Base-by-base conservation (phyloP, 2,113 vertebrate species). In the Nibea coibor region DNA sequence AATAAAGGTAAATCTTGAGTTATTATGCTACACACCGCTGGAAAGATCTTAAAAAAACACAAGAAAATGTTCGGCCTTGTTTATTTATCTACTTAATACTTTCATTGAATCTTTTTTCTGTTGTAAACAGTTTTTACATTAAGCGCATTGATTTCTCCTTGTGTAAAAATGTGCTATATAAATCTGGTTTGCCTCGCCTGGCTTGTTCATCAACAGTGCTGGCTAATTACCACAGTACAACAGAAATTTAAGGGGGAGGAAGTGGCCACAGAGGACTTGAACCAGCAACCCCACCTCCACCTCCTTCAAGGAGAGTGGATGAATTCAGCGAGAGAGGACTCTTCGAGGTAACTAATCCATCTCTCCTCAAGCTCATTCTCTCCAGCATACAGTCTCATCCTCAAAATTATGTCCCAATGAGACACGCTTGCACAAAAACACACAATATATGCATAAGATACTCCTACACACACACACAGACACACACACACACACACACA, bases 351-450 rank as follows among this genome's bases (percentile, higher is more conserved):
- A 80, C 47, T 70, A 70, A 77, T 75, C 58, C 45, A 16, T 10
- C 56, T 75, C 47, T 69, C 26, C 26, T 71, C 14, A 71, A 70
- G 54, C 68, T 85, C 58, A 42, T 81, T 86, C 73, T 67, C 81
- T 62, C 66, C 54, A 78, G 42, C 75, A 84, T 75, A 70, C 43
- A 71, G 68, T 54, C 80, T 86, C 84, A 85, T 81, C 84, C 85
- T 84, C 76, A 87, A 75, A 87, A 83, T 61, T 24, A 84, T 4
- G 10, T 87, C 84, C 88, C 87, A 53, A 39, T 0, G 79, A 88
- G 76, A 88, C 78, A 82, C 47, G 47, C 73, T 76, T 42, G 59
- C 78, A 80, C 71, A 81, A 48, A 78, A 43, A 82, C 62, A 58
- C 75, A 62, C 69, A 80, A 66, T 48, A 58, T 31, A 75, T 70